phyloP scores from a whole-genome alignment of 2,113 vertebrate species.

The Hyperopisus bebe region DNA sequence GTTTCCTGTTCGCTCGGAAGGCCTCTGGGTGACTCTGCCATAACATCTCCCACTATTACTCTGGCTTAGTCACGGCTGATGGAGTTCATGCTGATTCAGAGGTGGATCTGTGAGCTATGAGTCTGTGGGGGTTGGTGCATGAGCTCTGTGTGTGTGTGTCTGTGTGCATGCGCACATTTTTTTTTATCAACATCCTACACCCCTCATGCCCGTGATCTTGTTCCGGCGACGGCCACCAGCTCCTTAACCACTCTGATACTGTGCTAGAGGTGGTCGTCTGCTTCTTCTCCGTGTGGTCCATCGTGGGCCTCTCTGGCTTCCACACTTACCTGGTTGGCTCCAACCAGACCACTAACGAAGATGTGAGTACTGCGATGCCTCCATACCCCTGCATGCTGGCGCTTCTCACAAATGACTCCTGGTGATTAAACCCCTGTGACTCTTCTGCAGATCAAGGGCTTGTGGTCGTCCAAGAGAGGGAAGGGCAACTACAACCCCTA shows the following conservation, averaged over 20 bases:
- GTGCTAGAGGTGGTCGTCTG: conserved; percentile 90
- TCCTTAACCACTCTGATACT: conserved; percentile 74
- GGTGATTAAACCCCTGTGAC: conserved; percentile 18
- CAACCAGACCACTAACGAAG: conserved; percentile 95
- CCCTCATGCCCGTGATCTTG: not conserved
- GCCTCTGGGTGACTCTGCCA: not conserved
- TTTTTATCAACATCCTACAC: conserved; percentile 15
- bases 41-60: not conserved
- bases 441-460: conserved; percentile 84
- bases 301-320: conserved; percentile 88
- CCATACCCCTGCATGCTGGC: too few species aligned
- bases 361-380: conserved; percentile 68
- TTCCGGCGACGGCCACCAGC: not conserved
- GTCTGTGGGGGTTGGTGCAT: not conserved
- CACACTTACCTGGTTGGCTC: conserved; percentile 94
- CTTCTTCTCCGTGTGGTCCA: conserved; percentile 94
- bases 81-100: not conserved
- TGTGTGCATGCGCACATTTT: not conserved
- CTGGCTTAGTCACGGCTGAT: not conserved
- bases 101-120: not conserved
- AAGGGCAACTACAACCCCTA: conserved; percentile 94
- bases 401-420: not conserved
- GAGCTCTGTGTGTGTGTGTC: not conserved
- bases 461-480: conserved; percentile 89
- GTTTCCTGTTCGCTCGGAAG: not conserved